These are phyloP conservation scores for Cladopsammia gracilis DNA, from an alignment of 64 coral and sea anemone species.

Conservation along the genomic window DNA sequence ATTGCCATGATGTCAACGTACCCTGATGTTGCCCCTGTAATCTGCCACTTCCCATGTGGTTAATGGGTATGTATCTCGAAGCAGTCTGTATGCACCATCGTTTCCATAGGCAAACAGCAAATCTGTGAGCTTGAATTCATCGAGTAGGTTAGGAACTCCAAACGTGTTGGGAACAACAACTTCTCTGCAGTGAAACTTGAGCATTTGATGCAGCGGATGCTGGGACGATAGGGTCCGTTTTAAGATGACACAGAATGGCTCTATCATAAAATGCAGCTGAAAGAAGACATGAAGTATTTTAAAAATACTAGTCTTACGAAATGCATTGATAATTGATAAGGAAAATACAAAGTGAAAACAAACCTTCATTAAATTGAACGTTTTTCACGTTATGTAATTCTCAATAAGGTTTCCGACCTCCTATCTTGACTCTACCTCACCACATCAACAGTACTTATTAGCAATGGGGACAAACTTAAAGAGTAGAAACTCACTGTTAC, in stretches of 20 bases:
- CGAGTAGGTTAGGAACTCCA: conserved; percentile 28
- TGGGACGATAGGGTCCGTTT: conserved; percentile 46
- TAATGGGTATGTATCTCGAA: not conserved
- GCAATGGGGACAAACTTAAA: too few species aligned
- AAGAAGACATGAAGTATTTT: not conserved
- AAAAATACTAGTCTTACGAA: too few species aligned
- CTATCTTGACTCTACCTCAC: too few species aligned
- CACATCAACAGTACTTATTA: too few species aligned
- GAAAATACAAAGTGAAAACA: too few species aligned
- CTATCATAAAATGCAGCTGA: conserved; percentile 52
- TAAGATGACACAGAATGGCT: conserved; percentile 62
- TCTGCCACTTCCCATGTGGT: conserved; percentile 62
- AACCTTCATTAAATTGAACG: too few species aligned
- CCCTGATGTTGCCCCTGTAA: not conserved
- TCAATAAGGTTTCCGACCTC: too few species aligned
- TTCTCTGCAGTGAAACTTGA: conserved; percentile 76
- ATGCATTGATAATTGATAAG: too few species aligned
- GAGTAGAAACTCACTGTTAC: too few species aligned
- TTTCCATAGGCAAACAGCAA: conserved; percentile 42
- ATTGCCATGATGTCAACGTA: not conserved
- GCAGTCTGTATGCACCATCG: conserved; percentile 26
- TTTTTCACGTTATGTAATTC: too few species aligned
- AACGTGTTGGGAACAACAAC: conserved; percentile 50
- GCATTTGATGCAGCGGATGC: conserved; percentile 72
- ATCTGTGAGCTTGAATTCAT: conserved; percentile 1